Evolutionary conservation across 2,797 vertebrate genomes (phyloP), one percentile per base, ranked within the genome.

Genomic region (Lagorchestes hirsutus): DNA sequence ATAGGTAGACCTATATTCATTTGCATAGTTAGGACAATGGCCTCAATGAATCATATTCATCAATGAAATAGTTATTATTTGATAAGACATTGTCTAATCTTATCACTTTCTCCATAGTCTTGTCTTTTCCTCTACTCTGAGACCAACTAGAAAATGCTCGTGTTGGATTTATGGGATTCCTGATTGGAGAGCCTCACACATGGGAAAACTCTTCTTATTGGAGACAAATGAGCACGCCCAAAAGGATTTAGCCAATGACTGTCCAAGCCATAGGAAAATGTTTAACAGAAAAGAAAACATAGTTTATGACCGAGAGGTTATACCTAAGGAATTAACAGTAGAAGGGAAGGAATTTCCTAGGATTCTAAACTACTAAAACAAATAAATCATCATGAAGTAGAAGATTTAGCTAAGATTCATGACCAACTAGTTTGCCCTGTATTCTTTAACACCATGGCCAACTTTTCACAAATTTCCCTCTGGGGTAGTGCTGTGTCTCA

Each of bases 21-120:
- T 40, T 82, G 18, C 67, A 82, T 40, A 82, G 8, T n/a, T 82
- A 2, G 6, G 67, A 74, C 34, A 74, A 40, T 82, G 96, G 96
- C 29, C 93, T 27, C 90, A 96, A 97, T 97, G 97, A 96, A 97
- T 98, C 93, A 96, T 97, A 91, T 96, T 95, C 93, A 96, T 96
- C 94, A 97, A 96, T 93, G 90, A 55, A 93, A 91, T 92, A 93
- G 90, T 93, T 95, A 74, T 92, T 13, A 95, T 50, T 46, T 92
- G 95, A 91, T 24, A 12, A 96, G 82, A 54, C 94, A 94, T 92
- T 92, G 50, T 90, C 46, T n/a, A 92, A 55, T 62, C 55, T 94
- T 46, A 56, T 58, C 27, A 62, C 10, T 22, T 54, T 91, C 59
- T 40, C 95, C 74, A n/a, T 0, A 22, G 62, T 40, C 40, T 92